These are phyloP conservation scores for Herminia tarsipennalis DNA, from an alignment of 2,888 invertebrate species.

Conservation along the genomic window DNA sequence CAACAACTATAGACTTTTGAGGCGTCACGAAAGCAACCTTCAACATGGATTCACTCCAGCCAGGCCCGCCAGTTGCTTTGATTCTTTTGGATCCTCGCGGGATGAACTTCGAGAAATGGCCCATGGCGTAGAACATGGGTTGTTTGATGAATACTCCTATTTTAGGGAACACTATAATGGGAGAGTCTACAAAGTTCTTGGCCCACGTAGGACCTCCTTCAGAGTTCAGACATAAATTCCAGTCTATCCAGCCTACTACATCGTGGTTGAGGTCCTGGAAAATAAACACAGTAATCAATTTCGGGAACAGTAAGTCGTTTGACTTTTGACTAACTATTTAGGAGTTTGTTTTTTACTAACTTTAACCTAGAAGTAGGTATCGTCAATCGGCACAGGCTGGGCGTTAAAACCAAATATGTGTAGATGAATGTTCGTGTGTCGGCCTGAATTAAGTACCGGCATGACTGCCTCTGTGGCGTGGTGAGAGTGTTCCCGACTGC, in stretches of 20 bases:
- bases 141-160: conserved; percentile 93
- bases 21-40: conserved; percentile 64
- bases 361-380: no score
- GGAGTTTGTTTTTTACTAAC: no score
- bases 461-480: no score
- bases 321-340: no score
- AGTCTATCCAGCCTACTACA: conserved; percentile 95
- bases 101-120: conserved; percentile 92
- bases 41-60: conserved; percentile 22
- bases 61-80: conserved; percentile 22
- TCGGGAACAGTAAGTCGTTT: no score
- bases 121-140: conserved; percentile 94
- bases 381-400: no score
- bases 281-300: no score
- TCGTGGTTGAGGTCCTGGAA: conserved; percentile 90
- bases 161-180: conserved; percentile 83
- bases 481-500: no score
- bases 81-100: conserved; percentile 83
- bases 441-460: no score
- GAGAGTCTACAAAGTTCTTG: conserved; percentile 91
- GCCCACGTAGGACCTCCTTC: conserved; percentile 94
- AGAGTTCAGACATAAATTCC: conserved; percentile 93
- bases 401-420: no score
- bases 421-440: no score
- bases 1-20: conserved; percentile 57